Conservation (phyloP, 2,113 vertebrate species). For the Progne subis region DNA sequence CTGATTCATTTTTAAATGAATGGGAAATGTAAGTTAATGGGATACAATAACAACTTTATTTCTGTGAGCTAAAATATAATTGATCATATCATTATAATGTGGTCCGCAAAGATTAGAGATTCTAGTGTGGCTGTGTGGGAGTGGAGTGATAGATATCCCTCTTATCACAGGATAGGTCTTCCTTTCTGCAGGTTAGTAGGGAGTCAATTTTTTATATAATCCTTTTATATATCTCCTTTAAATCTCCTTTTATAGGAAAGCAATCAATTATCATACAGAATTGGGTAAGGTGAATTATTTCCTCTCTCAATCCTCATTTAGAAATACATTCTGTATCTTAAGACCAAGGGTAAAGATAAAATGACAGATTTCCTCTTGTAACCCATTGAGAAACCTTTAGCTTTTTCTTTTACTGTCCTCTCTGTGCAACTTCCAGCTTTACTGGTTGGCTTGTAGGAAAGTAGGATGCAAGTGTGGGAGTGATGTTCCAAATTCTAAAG, state of each 20-base stretch:
- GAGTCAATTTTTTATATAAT: background rate
- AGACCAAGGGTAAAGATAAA: background rate
- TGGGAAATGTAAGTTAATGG: background rate
- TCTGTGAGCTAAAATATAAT: background rate
- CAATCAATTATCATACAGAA: background rate
- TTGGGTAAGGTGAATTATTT: background rate
- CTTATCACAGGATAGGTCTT: background rate
- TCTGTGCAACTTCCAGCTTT: background rate
- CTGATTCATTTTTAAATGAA: background rate
- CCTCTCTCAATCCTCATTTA: background rate
- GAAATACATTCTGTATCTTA: background rate
- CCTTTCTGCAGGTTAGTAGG: background rate
- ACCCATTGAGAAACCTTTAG: background rate
- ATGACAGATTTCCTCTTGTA: background rate
- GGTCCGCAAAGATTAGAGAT: background rate
- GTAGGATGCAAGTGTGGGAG: background rate
- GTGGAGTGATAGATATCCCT: background rate
- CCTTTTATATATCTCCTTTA: background rate
- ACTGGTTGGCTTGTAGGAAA: background rate
- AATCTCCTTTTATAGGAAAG: background rate
- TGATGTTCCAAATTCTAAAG: background rate
- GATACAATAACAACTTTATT: background rate
- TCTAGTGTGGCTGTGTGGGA: background rate
- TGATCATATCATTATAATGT: background rate
- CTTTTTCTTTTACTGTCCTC: background rate